These are phyloP conservation scores for Tubulanus polymorphus DNA, from an alignment of 2,888 invertebrate species.

Conservation along the genomic window DNA sequence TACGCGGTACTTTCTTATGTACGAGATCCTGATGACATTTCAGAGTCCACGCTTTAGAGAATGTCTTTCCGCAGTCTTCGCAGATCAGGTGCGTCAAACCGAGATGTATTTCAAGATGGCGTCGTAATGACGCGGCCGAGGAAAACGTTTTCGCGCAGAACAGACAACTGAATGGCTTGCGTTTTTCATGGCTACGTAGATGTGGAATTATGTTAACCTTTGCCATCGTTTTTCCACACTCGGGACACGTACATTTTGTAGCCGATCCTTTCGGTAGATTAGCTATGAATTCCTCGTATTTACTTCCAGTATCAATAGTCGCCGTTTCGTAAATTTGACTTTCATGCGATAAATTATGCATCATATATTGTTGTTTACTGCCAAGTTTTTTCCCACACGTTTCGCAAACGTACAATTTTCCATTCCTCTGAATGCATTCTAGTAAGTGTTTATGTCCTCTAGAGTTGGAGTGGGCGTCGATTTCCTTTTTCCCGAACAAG, in stretches of 20 bases:
- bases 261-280: constrained; percentile 23
- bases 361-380: constrained; percentile 32
- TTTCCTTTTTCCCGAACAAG: constrained; percentile 34
- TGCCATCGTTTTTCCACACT: constrained; percentile 32
- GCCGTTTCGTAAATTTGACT: constrained; percentile 30
- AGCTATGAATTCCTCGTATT: constrained; percentile 25
- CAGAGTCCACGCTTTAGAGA: constrained; percentile 28
- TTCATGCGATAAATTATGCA: constrained; percentile 39
- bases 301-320: constrained; percentile 31
- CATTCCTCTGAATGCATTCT: background rate
- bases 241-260: constrained; percentile 30
- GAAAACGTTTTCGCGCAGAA: constrained; percentile 36
- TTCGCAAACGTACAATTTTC: constrained; percentile 25
- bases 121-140: constrained; percentile 31
- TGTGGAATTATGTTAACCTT: constrained; percentile 38
- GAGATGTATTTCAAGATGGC: constrained; percentile 39
- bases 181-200: constrained; percentile 34
- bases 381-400: constrained; percentile 38
- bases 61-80: constrained; percentile 36
- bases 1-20: constrained; percentile 58
- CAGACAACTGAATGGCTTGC: constrained; percentile 36
- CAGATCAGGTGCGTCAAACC: constrained; percentile 34
- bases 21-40: constrained; percentile 32
- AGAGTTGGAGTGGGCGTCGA: constrained; percentile 33
- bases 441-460: constrained; percentile 22